A percentile compares a stretch with the other conserved stretches of the same genome.
These are phyloP conservation scores for Teleopsis dalmanni DNA, from an alignment of 1,140 invertebrate species.

Conservation along the genomic window DNA sequence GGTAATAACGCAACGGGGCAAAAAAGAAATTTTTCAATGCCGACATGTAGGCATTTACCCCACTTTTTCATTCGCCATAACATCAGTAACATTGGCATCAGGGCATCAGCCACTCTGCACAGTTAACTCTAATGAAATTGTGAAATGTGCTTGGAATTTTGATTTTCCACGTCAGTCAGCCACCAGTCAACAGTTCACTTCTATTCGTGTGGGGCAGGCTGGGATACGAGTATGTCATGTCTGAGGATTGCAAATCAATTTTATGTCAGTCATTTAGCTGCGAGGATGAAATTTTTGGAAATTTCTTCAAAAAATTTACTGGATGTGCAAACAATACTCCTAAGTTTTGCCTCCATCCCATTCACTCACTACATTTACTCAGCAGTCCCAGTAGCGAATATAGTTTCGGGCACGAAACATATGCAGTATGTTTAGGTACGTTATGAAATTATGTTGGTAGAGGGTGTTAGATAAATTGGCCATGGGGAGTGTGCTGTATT, in stretches of 20 bases:
- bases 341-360: neutral
- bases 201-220: neutral
- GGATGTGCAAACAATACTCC: neutral
- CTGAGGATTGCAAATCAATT: constrained; percentile 43
- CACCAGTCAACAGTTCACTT: neutral
- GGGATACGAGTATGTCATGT: constrained; percentile 26
- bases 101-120: neutral
- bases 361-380: neutral
- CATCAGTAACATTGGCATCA: neutral
- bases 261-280: constrained; percentile 42
- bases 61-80: too few species aligned
- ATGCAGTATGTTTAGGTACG: too few species aligned
- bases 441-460: too few species aligned
- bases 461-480: too few species aligned
- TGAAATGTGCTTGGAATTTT: constrained; percentile 43
- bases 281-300: constrained; percentile 34
- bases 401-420: too few species aligned
- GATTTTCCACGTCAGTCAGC: constrained; percentile 23
- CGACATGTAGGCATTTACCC: too few species aligned
- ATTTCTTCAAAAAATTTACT: constrained; percentile 43
- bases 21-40: too few species aligned
- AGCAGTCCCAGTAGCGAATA: too few species aligned
- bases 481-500: too few species aligned
- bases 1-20: too few species aligned
- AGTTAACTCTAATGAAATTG: constrained; percentile 33